phyloP scores from a whole-genome alignment of 2,113 vertebrate species.

The Rutilus rutilus region DNA sequence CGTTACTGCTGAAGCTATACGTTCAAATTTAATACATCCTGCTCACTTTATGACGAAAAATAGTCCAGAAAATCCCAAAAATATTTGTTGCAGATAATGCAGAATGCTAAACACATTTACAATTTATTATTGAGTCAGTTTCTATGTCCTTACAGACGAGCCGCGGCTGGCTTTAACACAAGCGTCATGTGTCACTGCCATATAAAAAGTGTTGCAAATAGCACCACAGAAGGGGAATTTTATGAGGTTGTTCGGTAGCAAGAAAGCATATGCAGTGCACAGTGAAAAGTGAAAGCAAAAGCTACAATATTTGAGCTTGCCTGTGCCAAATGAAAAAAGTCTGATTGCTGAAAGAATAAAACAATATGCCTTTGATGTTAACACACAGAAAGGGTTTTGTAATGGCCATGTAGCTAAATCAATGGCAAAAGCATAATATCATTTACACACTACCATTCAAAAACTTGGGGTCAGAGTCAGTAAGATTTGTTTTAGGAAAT shows the following conservation, averaged over 20 bases:
- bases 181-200: neutral
- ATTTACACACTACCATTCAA: neutral
- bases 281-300: constrained; percentile 5
- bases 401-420: neutral
- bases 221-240: neutral
- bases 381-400: neutral
- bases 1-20: too few relatives aligned
- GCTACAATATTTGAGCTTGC: neutral
- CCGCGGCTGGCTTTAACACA: neutral
- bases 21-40: too few relatives aligned
- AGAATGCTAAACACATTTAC: too few relatives aligned
- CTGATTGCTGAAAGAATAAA: neutral
- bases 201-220: neutral
- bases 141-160: too few relatives aligned
- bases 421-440: neutral
- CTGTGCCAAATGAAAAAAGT: neutral
- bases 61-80: too few relatives aligned
- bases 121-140: too few relatives aligned
- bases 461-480: neutral
- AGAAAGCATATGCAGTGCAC: neutral
- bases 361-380: neutral
- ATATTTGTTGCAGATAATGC: too few relatives aligned
- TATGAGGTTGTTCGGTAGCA: neutral
- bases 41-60: too few relatives aligned
- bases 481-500: neutral